Conservation (phyloP, 92 coral and sea anemone genomes). For the Paragorgia papillata region DNA sequence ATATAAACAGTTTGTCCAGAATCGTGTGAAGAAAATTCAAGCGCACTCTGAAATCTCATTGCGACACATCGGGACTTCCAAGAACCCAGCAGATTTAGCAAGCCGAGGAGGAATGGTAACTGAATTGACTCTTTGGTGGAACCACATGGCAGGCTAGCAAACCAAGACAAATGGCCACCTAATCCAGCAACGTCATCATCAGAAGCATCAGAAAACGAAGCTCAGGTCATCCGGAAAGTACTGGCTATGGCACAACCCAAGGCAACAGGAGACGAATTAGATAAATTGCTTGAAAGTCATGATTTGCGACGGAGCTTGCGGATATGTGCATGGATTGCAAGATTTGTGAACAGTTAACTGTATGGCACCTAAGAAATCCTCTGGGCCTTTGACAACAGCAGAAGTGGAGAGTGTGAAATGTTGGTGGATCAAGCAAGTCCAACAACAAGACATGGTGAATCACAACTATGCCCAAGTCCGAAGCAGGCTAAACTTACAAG, state of each 20-base stretch:
- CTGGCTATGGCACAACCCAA: conserved; percentile 24
- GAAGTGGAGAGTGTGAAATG: no score
- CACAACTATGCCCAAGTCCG: no score
- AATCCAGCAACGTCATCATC: conserved; percentile 15
- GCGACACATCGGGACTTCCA: conserved; percentile 29
- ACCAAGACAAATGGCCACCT: conserved; percentile 37
- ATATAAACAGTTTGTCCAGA: conserved; percentile 33
- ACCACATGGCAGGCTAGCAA: conserved; percentile 34
- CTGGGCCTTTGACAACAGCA: no score
- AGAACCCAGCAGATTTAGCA: conserved; percentile 46
- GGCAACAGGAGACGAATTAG: conserved; percentile 16
- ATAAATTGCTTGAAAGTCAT: conserved; percentile 1
- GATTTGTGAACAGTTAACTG: conserved; percentile 25
- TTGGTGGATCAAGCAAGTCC: no score
- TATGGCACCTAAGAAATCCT: no score
- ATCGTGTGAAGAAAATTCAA: conserved; percentile 33
- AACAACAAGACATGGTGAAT: no score
- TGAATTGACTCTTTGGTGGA: conserved; percentile 45
- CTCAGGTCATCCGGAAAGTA: conserved; percentile 27
- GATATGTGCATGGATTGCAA: conserved; percentile 24
- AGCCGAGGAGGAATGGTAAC: conserved; percentile 26
- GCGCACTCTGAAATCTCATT: conserved; percentile 34
- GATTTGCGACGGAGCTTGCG: conserved; percentile 33
- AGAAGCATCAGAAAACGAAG: conserved; percentile 24
- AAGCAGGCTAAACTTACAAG: no score